Percentiles rank a stretch among this genome's conserved stretches.
These are phyloP conservation scores for Chondrilla cf. caribensis DNA, from an alignment of 37 sponge, comb jelly and placozoan species.

Conservation along the genomic window DNA sequence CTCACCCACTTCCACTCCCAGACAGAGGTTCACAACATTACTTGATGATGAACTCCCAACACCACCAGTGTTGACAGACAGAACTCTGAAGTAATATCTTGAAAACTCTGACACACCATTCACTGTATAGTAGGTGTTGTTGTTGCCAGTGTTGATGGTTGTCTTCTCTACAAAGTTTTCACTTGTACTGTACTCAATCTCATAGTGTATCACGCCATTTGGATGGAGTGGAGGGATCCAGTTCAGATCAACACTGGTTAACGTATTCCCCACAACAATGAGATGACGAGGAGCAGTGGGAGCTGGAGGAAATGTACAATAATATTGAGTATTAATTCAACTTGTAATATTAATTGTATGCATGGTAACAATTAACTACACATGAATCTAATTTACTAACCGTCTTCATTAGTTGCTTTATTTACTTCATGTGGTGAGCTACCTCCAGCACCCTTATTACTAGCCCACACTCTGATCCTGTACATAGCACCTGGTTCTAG, in stretches of 20 bases:
- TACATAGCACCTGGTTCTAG: not conserved
- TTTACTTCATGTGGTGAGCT: not conserved
- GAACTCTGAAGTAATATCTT: not conserved
- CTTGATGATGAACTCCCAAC: not conserved
- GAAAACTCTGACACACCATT: not conserved
- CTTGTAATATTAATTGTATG: too few species aligned
- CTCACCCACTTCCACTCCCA: not conserved
- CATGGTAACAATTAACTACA: too few species aligned
- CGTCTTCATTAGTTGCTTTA: not conserved
- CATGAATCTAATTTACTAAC: not conserved
- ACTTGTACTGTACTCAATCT: constrained; percentile 1
- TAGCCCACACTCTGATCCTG: not conserved
- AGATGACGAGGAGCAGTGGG: not conserved
- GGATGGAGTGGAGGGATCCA: not conserved
- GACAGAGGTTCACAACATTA: not conserved
- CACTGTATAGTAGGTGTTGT: not conserved
- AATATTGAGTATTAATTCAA: too few species aligned
- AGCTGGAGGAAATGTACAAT: not conserved
- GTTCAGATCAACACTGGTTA: not conserved
- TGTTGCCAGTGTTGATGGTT: not conserved
- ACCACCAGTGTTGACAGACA: not conserved
- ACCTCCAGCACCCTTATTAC: not conserved
- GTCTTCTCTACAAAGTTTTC: not conserved
- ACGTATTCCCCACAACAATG: not conserved
- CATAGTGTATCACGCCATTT: constrained; percentile 7